Evolutionary conservation across 2,888 invertebrate genomes (phyloP).

Genomic region (Blomia tropicalis): DNA sequence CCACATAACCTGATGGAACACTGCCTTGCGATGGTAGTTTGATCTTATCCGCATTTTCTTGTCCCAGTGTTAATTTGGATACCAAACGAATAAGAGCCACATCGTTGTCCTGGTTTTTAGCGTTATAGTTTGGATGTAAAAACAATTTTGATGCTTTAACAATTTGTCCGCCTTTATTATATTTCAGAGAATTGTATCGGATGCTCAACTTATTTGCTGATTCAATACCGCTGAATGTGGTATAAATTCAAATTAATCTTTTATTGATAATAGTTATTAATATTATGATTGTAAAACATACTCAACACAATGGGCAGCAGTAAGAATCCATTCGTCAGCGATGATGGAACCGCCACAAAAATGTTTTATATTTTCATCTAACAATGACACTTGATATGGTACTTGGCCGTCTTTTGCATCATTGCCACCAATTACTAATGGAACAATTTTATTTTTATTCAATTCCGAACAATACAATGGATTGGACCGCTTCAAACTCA

Average conservation of each 20-base stretch:
- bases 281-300: neutral
- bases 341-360: neutral
- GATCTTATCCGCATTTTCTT: neutral
- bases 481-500: too few species aligned
- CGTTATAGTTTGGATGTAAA: neutral
- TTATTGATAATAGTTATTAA: neutral
- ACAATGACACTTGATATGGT: neutral
- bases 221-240: neutral
- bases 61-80: neutral
- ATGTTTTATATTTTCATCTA: neutral
- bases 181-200: slow-evolving; percentile 2
- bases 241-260: neutral
- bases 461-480: neutral
- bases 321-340: neutral
- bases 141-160: neutral
- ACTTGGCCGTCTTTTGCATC: neutral
- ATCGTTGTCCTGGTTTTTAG: neutral
- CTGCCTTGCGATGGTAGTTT: neutral
- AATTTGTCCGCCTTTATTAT: neutral
- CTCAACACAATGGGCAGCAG: neutral
- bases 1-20: neutral
- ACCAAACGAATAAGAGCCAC: neutral
- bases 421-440: neutral
- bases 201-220: neutral
- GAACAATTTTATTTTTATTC: neutral